Base-by-base conservation (phyloP, 2,888 invertebrate species). In the Drosophila barbarae region DNA sequence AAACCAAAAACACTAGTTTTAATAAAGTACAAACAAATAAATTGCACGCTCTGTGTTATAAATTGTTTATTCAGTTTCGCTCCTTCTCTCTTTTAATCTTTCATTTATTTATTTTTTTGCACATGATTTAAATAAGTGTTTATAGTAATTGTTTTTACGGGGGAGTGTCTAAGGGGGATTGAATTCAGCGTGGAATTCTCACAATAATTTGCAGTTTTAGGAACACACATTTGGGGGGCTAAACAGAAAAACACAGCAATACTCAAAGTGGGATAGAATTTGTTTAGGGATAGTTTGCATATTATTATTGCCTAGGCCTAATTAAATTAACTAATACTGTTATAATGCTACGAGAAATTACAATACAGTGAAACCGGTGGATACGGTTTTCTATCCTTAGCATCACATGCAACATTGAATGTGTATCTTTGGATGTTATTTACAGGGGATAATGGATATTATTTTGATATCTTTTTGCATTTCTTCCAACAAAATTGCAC, bases 241-340 rank as follows among this genome's bases (percentile, higher is more conserved):
- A 41, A 71, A 63, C 36, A 73, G 36, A 30, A 38, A 50, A 71
- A 59, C 34, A 67, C 59, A 61, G 35, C 41, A 35, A 41, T n/a
- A 23, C 23, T 23, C 23, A 0, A 23, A 41, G n/a, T 7, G 3
- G 23, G 21, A 21, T 8, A 5, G 3, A 47, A 13, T 15, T 18
- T 18, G 12, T 46, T 13, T n/a, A 46, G 51, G 63, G 23, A 32
- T 32, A 32, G 18, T 47, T 47, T 47, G 68, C 64, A 61, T 66
- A 55, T 39, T 36, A 30, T 34, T 32, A 30, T 34, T 47, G 30
- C 30, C 41, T 64, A 58, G 63, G 64, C 73, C 85, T 63, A 83
- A 77, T 80, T 85, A 59, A 81, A 84, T 81, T 85, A 85, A 80
- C 81, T 81, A 81, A 81, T 81, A 81, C 81, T 82, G 82, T 78